phyloP scores from a whole-genome alignment of 2,113 vertebrate species.

The Actenoides lindsayi region DNA sequence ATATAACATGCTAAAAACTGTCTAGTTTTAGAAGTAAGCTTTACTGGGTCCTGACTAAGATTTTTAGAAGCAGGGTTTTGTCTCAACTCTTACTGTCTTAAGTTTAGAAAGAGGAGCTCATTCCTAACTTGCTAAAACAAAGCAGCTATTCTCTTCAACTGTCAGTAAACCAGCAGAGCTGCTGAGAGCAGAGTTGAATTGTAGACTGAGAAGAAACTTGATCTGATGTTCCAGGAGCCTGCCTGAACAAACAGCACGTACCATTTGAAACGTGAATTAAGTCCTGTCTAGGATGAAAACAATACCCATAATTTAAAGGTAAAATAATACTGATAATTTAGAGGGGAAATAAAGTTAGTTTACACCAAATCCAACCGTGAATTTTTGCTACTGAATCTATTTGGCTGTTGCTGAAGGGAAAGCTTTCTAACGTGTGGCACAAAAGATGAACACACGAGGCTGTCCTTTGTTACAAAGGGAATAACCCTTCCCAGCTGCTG shows the following conservation, averaged over 20 bases:
- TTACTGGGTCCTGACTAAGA: not conserved
- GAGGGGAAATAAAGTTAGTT: not conserved
- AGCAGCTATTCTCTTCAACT: not conserved
- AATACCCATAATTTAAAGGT: fast-evolving
- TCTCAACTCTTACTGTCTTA: not conserved
- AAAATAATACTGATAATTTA: fast-evolving
- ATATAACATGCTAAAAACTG: fast-evolving
- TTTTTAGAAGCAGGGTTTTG: not conserved
- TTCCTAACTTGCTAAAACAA: not conserved
- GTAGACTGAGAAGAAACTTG: not conserved
- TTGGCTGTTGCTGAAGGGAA: not conserved
- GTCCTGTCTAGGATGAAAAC: not conserved
- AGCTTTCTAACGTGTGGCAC: not conserved
- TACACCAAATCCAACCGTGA: not conserved
- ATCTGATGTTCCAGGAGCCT: not conserved
- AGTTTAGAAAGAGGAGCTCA: not conserved
- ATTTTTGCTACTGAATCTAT: not conserved
- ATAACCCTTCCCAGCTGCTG: not conserved
- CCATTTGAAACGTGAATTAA: not conserved
- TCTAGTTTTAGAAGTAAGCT: not conserved
- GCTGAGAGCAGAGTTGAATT: not conserved
- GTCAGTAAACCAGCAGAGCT: not conserved
- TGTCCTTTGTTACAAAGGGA: not conserved
- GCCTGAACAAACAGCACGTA: not conserved
- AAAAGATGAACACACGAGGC: not conserved